These are phyloP conservation scores for Leptura quadrifasciata DNA, from an alignment of 2,888 invertebrate species.

Conservation along the genomic window DNA sequence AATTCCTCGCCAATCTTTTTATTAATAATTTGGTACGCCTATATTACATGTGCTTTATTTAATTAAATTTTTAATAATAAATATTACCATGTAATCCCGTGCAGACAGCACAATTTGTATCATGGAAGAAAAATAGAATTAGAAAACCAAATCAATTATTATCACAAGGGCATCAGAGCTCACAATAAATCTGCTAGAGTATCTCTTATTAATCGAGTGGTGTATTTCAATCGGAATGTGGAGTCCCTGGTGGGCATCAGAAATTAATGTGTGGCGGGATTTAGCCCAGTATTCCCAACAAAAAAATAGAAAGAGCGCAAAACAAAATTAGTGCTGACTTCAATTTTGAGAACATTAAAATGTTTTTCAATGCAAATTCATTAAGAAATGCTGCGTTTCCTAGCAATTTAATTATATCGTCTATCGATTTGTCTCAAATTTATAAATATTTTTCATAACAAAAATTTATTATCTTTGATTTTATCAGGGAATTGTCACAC, in stretches of 20 bases:
- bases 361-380: background rate
- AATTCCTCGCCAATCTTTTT: too few species aligned
- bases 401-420: background rate
- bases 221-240: slow-evolving; percentile 64
- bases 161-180: slow-evolving; percentile 58
- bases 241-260: slow-evolving; percentile 61
- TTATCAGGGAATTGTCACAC: background rate
- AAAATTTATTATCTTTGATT: background rate
- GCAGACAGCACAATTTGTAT: slow-evolving; percentile 27
- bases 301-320: slow-evolving; percentile 25
- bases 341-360: slow-evolving; percentile 15
- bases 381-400: background rate
- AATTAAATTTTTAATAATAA: background rate
- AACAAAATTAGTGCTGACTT: background rate
- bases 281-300: slow-evolving; percentile 34
- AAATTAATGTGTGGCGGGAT: slow-evolving; percentile 63
- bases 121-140: slow-evolving; percentile 57
- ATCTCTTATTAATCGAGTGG: slow-evolving; percentile 67
- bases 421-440: background rate
- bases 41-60: background rate
- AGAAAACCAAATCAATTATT: slow-evolving; percentile 61
- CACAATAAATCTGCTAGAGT: slow-evolving; percentile 64
- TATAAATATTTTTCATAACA: background rate
- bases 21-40: too few species aligned
- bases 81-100: slow-evolving; percentile 12